phyloP scores from a whole-genome alignment of 2,797 vertebrate genomes.

The Harpagifer antarcticus region DNA sequence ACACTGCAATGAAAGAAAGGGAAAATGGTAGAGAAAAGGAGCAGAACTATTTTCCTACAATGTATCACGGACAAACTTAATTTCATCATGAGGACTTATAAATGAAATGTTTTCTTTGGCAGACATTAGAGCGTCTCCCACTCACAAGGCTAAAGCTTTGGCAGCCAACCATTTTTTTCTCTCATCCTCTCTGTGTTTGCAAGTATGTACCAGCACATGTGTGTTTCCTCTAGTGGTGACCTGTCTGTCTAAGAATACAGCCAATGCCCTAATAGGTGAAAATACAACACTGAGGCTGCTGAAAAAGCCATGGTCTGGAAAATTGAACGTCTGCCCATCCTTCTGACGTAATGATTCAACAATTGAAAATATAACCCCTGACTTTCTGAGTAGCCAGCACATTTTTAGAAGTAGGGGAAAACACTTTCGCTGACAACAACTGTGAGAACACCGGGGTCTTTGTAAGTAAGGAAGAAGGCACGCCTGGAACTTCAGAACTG shows the following conservation, averaged over 20 bases:
- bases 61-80: constrained; percentile 16
- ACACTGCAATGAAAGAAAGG: background rate
- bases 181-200: background rate
- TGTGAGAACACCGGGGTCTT: constrained; percentile 38
- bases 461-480: constrained; percentile 36
- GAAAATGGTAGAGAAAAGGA: constrained; percentile 5
- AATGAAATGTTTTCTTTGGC: constrained; percentile 45
- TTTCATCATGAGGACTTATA: constrained; percentile 24
- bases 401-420: constrained; percentile 22
- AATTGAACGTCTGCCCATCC: constrained; percentile 9
- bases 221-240: constrained; percentile 26
- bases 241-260: constrained; percentile 8
- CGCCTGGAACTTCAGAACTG: constrained; percentile 36
- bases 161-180: constrained; percentile 22
- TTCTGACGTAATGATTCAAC: constrained; percentile 29
- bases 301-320: constrained; percentile 35
- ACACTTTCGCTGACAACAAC: constrained; percentile 34
- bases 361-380: constrained; percentile 30
- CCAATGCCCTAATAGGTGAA: constrained; percentile 31
- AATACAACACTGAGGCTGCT: constrained; percentile 19
- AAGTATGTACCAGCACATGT: background rate
- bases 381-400: constrained; percentile 37
- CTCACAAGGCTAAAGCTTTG: constrained; percentile 29
- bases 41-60: background rate
- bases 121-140: constrained; percentile 35